Base-by-base conservation (phyloP, 2,888 invertebrate species). In the Nudaria mundana region DNA sequence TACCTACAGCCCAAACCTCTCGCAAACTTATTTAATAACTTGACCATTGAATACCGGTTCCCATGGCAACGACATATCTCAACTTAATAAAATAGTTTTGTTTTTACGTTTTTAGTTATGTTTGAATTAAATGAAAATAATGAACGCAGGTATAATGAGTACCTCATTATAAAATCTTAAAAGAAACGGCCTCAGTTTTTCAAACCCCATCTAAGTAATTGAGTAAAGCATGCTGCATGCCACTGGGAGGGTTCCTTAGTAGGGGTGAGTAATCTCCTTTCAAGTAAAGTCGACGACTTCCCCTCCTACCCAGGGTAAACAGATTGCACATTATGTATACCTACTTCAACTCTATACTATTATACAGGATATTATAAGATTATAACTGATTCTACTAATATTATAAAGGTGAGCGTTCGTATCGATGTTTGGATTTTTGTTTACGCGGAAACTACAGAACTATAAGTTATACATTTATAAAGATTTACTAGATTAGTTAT, bases 21-120 rank as follows among this genome's bases (percentile, higher is more conserved):
- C 58, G 48, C 44, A 37, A 78, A 77, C 66, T 77, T 78, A 75
- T 76, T 75, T 76, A 76, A 76, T 77, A 76, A 70, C 55, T 58
- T 59, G 59, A 59, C 59, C 59, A 55, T 57, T 59, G 59, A 60
- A 60, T 56, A 52, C 56, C 50, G 52, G 56, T 53, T 40, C 40
- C 53, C 44, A 47, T 44, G 47, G 47, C 43, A 38, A 56, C 60
- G 48, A 50, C 53, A 48, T 59, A 40, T 49, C 47, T 57, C 41
- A 50, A 40, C 50, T 55, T 57, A 52, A 52, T 63, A 52, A 58
- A 57, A 60, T 59, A 50, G 49, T 57, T 30, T 5, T 8, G 28
- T 28, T 57, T 37, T 31, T 31, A 15, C 18, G 11, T 12, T 30
- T 6, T 22, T n/a, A n/a, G 14, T 12, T 26, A 7, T 5, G 5